Conservation (phyloP, 1,140 invertebrate genomes). For the Pentalonia nigronervosa region DNA sequence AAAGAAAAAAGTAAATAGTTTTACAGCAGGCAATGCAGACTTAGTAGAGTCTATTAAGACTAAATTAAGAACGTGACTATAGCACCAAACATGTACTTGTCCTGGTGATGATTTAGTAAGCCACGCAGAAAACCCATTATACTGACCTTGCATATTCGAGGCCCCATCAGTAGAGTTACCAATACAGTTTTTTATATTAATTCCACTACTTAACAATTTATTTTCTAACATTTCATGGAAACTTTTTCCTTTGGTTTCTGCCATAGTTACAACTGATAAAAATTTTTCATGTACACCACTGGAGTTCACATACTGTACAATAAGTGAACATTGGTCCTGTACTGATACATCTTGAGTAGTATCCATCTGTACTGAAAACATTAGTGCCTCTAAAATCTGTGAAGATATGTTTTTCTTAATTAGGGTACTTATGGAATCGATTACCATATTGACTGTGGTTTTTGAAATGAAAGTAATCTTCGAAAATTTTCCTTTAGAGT, state of each 20-base stretch:
- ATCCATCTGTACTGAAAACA: neutral
- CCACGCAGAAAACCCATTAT: slow-evolving; percentile 59
- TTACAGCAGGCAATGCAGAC: neutral
- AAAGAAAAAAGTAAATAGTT: too few relatives aligned
- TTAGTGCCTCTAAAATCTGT: too few relatives aligned
- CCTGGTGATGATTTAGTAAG: slow-evolving; percentile 46
- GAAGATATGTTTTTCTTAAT: too few relatives aligned
- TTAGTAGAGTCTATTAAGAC: neutral
- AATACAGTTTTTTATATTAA: slow-evolving; percentile 6
- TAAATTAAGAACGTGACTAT: slow-evolving; percentile 37
- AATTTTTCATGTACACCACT: neutral
- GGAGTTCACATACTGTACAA: neutral
- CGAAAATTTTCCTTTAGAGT: neutral
- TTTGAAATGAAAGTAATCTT: neutral
- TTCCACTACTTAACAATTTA: neutral
- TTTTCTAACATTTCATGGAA: neutral
- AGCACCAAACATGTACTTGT: slow-evolving; percentile 45
- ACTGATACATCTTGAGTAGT: neutral
- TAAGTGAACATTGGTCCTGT: neutral
- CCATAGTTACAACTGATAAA: neutral
- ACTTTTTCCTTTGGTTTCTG: neutral
- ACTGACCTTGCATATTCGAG: slow-evolving; percentile 60
- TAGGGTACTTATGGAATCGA: too few relatives aligned
- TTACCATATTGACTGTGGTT: neutral
- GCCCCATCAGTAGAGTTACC: slow-evolving; percentile 59